Evolutionary conservation across 2,888 invertebrate genomes (phyloP).

Genomic region (Cephonodes hylas): DNA sequence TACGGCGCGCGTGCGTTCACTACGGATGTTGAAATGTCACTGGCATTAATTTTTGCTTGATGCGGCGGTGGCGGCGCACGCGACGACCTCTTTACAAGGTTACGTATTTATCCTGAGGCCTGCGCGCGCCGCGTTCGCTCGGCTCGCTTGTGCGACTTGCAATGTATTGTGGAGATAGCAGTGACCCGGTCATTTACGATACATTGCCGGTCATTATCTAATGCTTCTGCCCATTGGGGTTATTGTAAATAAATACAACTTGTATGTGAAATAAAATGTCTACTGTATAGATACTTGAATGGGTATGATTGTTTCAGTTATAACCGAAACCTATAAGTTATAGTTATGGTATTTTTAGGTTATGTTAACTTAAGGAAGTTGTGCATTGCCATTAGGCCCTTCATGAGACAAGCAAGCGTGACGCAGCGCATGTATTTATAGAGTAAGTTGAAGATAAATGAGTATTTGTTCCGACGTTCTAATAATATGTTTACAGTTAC

Average conservation of each 20-base stretch:
- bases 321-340: too few relatives aligned
- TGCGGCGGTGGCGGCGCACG: slow-evolving; percentile 40
- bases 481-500: background rate
- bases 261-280: too few relatives aligned
- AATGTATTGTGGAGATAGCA: slow-evolving; percentile 52
- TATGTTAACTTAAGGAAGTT: background rate
- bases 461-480: background rate
- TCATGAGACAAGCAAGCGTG: background rate
- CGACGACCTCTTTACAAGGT: slow-evolving; percentile 51
- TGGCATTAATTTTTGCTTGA: slow-evolving; percentile 30
- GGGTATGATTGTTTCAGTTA: too few relatives aligned
- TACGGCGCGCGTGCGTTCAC: slow-evolving; percentile 24
- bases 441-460: background rate
- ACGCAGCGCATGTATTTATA: background rate
- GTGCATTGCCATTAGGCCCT: background rate
- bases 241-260: background rate
- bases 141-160: slow-evolving; percentile 31
- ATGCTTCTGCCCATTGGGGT: background rate
- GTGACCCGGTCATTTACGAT: slow-evolving; percentile 38
- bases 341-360: too few relatives aligned
- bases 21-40: slow-evolving; percentile 22
- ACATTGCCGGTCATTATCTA: background rate
- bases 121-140: slow-evolving; percentile 13
- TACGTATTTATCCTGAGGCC: slow-evolving; percentile 43
- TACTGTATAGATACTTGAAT: too few relatives aligned